These are phyloP conservation scores for Falco punctatus DNA, from an alignment of 2,113 vertebrate species.

Conservation along the genomic window DNA sequence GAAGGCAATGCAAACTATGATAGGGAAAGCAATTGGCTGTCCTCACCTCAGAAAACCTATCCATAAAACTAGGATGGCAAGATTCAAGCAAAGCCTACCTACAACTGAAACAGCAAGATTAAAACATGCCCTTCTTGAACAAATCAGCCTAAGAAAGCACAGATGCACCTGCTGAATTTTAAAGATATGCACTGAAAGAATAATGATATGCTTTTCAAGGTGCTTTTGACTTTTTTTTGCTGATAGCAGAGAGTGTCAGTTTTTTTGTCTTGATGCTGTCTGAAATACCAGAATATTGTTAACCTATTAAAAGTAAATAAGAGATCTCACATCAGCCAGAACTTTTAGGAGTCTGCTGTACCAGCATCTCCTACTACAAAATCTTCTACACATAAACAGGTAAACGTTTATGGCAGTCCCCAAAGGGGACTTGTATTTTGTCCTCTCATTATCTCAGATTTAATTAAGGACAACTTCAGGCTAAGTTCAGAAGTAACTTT, in stretches of 20 bases:
- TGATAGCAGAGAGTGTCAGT: background rate
- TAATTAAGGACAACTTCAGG: background rate
- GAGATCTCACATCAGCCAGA: background rate
- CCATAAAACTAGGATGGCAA: background rate
- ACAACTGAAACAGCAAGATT: background rate
- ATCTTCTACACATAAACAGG: background rate
- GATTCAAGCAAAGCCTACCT: background rate
- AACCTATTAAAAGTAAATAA: background rate
- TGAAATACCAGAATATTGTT: background rate
- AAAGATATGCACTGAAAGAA: background rate
- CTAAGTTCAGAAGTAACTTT: background rate
- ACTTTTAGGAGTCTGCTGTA: background rate
- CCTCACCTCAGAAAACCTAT: background rate
- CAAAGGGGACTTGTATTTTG: background rate
- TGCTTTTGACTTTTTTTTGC: background rate
- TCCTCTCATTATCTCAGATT: background rate
- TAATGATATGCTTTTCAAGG: background rate
- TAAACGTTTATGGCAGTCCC: background rate
- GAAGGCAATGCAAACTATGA: background rate
- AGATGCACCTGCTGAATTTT: background rate
- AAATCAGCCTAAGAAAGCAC: background rate
- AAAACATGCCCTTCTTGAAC: background rate
- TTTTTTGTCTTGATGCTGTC: background rate
- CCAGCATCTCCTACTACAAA: background rate
- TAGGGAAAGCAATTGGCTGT: background rate